These are phyloP conservation scores for Antidorcas marsupialis DNA, from an alignment of 2,113 vertebrate species.

Conservation along the genomic window DNA sequence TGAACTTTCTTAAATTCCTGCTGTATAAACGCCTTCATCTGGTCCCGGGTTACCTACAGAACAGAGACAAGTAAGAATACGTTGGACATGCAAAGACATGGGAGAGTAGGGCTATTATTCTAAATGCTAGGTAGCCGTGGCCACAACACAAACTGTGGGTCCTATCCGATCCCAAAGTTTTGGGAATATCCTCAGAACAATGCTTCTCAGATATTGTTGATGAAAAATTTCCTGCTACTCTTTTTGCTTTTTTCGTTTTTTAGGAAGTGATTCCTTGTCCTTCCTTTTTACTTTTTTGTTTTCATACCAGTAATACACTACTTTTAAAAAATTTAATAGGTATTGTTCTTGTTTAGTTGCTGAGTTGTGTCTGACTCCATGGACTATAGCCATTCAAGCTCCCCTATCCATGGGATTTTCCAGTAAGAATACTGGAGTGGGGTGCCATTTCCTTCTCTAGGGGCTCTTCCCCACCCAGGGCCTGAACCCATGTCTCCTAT, in stretches of 20 bases:
- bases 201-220: background rate
- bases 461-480: background rate
- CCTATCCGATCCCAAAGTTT: background rate
- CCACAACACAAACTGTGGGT: background rate
- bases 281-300: background rate
- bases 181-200: background rate
- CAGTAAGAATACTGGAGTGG: background rate
- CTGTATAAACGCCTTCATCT: slow-evolving; percentile 85
- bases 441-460: background rate
- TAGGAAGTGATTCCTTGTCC: background rate
- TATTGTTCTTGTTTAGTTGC: background rate
- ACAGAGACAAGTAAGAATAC: background rate
- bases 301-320: background rate
- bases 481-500: background rate
- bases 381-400: background rate
- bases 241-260: slow-evolving; percentile 18
- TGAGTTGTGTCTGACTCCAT: background rate
- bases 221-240: background rate
- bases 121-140: background rate
- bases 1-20: slow-evolving; percentile 87
- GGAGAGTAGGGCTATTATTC: background rate
- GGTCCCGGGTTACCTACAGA: slow-evolving; percentile 70
- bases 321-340: background rate
- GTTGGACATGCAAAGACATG: background rate
- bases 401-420: background rate